Evolutionary conservation across 2,113 vertebrate genomes (phyloP).

Genomic region (Phylloscopus trochiloides): DNA sequence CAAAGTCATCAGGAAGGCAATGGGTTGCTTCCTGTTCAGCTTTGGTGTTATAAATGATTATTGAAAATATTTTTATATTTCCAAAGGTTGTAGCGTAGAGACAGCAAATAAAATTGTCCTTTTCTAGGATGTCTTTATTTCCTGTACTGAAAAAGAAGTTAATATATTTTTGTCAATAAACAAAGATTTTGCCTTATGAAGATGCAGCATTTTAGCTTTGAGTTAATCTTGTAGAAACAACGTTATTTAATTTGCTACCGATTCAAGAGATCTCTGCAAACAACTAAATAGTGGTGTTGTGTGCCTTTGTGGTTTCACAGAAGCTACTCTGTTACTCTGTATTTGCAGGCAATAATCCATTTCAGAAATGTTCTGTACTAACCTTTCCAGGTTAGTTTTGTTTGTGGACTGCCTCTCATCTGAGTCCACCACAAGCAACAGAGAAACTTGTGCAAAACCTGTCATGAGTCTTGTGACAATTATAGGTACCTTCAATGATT

Average conservation of each 20-base stretch:
- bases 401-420: neutral
- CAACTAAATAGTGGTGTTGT: neutral
- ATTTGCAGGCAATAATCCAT: neutral
- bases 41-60: neutral
- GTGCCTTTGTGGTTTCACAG: neutral
- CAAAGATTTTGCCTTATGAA: conserved; percentile 47
- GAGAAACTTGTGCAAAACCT: neutral
- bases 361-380: neutral
- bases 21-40: conserved; percentile 2
- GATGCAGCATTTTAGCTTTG: conserved; percentile 7
- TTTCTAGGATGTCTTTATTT: conserved; percentile 49
- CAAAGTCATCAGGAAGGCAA: neutral
- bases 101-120: conserved; percentile 40
- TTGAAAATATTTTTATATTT: conserved; percentile 16
- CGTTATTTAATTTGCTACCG: conserved; percentile 48
- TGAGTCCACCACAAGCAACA: neutral
- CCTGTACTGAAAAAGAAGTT: conserved; percentile 42
- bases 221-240: conserved; percentile 38
- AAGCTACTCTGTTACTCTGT: neutral
- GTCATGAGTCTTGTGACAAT: neutral
- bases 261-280: conserved; percentile 16
- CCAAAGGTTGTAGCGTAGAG: neutral
- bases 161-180: conserved; percentile 59
- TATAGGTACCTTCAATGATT: neutral
- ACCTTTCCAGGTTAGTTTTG: neutral